Conservation (phyloP, 2,797 vertebrate species). For the Liparis tanakae region DNA sequence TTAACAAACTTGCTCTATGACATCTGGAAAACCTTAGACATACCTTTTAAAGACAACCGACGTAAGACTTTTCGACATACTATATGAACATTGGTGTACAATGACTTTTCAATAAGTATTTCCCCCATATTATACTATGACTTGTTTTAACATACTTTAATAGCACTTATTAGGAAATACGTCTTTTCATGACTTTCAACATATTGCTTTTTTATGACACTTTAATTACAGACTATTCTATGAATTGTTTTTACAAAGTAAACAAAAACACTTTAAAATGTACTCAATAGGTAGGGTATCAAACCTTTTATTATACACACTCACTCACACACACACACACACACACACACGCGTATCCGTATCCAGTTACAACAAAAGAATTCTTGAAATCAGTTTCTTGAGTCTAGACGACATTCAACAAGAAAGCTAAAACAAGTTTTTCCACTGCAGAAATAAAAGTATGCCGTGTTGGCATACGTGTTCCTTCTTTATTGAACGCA, state of each 20-base stretch:
- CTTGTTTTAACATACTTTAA: not conserved
- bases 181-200: no score
- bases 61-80: no score
- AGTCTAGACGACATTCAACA: conserved; percentile 8
- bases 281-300: conserved; percentile 15
- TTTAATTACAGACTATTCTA: no score
- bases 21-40: no score
- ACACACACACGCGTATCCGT: conserved; percentile 44
- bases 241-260: not conserved
- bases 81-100: no score
- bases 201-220: no score
- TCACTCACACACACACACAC: conserved; percentile 8
- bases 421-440: not conserved
- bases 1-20: not conserved
- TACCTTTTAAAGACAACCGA: no score
- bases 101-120: not conserved
- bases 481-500: not conserved
- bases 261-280: not conserved
- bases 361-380: conserved; percentile 58
- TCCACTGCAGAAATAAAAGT: not conserved
- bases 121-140: not conserved
- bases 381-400: conserved; percentile 15
- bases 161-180: no score
- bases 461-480: not conserved
- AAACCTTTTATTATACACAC: conserved; percentile 56